Evolutionary conservation across 2,888 invertebrate species (phyloP).

Genomic region (Diadegma fenestrale): DNA sequence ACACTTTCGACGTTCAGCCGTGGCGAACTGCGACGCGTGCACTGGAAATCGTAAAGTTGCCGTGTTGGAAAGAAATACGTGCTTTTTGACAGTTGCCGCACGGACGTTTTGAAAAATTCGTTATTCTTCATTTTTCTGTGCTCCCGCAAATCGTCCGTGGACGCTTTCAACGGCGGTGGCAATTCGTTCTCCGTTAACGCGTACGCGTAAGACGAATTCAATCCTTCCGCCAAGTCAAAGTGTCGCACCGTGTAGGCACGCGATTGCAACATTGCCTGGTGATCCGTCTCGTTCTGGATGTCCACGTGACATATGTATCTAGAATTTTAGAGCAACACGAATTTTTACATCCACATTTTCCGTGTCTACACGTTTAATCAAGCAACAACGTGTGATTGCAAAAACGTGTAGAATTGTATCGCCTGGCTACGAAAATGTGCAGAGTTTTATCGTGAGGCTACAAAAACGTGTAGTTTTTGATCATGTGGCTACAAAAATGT

Average conservation of each 20-base stretch:
- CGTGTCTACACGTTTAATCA: neutral
- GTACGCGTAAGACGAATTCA: constrained; percentile 82
- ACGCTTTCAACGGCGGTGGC: constrained; percentile 74
- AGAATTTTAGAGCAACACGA: constrained; percentile 39
- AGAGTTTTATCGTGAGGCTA: neutral
- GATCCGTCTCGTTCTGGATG: constrained; percentile 83
- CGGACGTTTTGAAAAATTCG: constrained; percentile 86
- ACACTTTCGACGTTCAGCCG: constrained; percentile 54
- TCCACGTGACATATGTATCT: constrained; percentile 87
- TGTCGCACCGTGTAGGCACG: constrained; percentile 86
- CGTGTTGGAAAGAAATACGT: constrained; percentile 88
- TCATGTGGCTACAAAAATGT: neutral
- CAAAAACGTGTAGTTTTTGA: neutral
- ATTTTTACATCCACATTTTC: neutral
- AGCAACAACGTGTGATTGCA: neutral
- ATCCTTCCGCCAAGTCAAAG: constrained; percentile 71
- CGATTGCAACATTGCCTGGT: constrained; percentile 85
- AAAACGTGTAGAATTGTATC: neutral
- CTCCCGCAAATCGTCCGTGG: constrained; percentile 84
- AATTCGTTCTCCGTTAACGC: constrained; percentile 82
- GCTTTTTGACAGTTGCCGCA: constrained; percentile 86
- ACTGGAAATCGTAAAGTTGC: constrained; percentile 84
- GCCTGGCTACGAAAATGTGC: neutral
- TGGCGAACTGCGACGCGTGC: constrained; percentile 41
- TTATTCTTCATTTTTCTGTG: constrained; percentile 87